Percentiles rank a stretch among this genome's conserved stretches.
Evolutionary conservation across 2,797 vertebrate species (phyloP).

Genomic region (Neomorphus geoffroyi): DNA sequence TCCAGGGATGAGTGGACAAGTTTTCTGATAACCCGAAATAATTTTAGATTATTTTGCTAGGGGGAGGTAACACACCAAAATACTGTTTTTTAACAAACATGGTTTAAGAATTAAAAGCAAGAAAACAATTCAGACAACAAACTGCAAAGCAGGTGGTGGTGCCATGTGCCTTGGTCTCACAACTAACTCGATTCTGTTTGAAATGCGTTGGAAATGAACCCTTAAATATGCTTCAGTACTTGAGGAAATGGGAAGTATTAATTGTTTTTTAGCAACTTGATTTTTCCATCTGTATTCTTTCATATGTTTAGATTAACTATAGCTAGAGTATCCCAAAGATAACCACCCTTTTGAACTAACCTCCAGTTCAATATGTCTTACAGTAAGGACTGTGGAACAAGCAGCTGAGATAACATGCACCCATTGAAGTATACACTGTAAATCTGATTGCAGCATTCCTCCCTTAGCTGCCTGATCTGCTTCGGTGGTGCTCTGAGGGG

Average conservation of each 20-base stretch:
- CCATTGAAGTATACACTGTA: background rate
- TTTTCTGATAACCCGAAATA: background rate
- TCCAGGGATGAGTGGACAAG: background rate
- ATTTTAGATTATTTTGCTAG: background rate
- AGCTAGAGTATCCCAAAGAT: background rate
- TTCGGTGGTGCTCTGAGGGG: background rate
- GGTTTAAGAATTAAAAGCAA: slow-evolving; percentile 44
- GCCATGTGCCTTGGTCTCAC: background rate
- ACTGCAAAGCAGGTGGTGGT: background rate
- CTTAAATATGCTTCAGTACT: background rate
- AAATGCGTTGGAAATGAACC: background rate
- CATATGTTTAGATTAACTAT: background rate
- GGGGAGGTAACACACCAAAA: background rate
- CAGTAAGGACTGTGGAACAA: background rate
- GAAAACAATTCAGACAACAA: background rate
- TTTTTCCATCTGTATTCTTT: background rate
- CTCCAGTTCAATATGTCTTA: background rate
- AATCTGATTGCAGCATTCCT: background rate
- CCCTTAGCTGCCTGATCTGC: background rate
- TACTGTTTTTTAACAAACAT: slow-evolving; percentile 24
- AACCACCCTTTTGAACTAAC: background rate
- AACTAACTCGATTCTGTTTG: background rate
- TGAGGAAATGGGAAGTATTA: background rate
- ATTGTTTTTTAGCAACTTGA: background rate
- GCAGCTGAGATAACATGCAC: background rate